These are phyloP conservation scores for Mya arenaria DNA, from an alignment of 1,140 invertebrate species.

Conservation along the genomic window DNA sequence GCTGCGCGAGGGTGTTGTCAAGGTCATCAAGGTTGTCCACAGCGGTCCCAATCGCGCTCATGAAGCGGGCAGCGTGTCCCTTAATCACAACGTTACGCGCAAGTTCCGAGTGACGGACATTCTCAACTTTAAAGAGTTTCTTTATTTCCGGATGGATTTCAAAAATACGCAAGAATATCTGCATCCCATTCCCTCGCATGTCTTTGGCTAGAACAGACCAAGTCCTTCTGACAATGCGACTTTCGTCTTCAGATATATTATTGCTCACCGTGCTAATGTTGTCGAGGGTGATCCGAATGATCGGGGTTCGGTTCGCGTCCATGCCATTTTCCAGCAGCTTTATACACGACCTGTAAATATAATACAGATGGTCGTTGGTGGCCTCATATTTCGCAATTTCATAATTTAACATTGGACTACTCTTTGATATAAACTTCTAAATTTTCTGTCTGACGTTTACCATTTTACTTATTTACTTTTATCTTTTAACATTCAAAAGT, in stretches of 20 bases:
- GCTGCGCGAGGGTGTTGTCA: neutral
- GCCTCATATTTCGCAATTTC: too few species aligned
- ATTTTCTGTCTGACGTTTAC: too few species aligned
- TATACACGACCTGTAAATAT: too few species aligned
- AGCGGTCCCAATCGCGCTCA: neutral
- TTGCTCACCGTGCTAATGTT: too few species aligned
- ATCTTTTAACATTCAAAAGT: too few species aligned
- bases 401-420: too few species aligned
- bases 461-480: too few species aligned
- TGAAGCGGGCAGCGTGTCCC: neutral
- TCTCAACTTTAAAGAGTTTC: slow-evolving; percentile 5
- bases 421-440: too few species aligned
- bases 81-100: neutral
- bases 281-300: too few species aligned
- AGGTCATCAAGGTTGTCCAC: neutral
- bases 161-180: slow-evolving; percentile 29
- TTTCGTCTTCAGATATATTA: neutral
- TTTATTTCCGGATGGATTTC: slow-evolving; percentile 1
- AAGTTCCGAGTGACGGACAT: neutral
- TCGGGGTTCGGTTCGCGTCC: too few species aligned
- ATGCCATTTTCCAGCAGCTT: too few species aligned
- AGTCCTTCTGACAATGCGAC: neutral
- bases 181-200: slow-evolving; percentile 2
- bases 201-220: neutral
- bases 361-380: too few species aligned